Evolutionary conservation across 2,888 invertebrate genomes (phyloP).

Genomic region (Leptura quadrifasciata): DNA sequence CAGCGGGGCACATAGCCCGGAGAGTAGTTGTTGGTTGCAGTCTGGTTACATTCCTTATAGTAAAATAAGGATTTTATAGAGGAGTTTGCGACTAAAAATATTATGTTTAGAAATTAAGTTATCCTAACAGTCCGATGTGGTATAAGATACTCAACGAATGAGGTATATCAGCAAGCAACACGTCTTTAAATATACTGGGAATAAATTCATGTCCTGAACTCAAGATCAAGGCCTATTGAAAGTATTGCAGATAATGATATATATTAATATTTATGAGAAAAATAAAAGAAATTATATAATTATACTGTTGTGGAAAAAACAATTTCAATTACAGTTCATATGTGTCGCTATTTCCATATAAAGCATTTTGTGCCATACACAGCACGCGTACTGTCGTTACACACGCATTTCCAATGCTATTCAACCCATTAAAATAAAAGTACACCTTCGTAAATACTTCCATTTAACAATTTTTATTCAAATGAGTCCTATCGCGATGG

Average conservation of each 20-base stretch:
- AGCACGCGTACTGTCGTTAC: constrained; percentile 58
- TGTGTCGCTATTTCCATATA: constrained; percentile 6
- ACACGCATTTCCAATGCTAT: constrained; percentile 58
- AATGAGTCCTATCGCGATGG: neutral
- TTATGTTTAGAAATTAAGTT: too few relatives aligned
- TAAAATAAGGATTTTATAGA: too few relatives aligned
- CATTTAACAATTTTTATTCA: constrained; percentile 13
- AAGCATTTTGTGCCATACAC: neutral
- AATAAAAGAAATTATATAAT: neutral
- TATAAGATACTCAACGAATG: too few relatives aligned
- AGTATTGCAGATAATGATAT: neutral
- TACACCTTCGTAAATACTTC: constrained; percentile 12
- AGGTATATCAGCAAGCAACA: too few relatives aligned
- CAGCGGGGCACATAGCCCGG: too few relatives aligned
- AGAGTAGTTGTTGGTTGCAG: too few relatives aligned
- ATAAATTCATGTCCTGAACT: neutral
- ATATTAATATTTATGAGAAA: neutral
- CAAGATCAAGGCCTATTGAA: neutral
- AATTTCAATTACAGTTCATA: neutral
- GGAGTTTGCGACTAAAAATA: too few relatives aligned
- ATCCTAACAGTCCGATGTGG: too few relatives aligned
- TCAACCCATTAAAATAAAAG: constrained; percentile 52
- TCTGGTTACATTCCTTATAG: too few relatives aligned
- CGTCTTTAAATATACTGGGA: too few relatives aligned
- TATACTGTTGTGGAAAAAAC: neutral